Evolutionary conservation across 2,888 invertebrate species (phyloP).

Genomic region (Pristionchus japonicus): DNA sequence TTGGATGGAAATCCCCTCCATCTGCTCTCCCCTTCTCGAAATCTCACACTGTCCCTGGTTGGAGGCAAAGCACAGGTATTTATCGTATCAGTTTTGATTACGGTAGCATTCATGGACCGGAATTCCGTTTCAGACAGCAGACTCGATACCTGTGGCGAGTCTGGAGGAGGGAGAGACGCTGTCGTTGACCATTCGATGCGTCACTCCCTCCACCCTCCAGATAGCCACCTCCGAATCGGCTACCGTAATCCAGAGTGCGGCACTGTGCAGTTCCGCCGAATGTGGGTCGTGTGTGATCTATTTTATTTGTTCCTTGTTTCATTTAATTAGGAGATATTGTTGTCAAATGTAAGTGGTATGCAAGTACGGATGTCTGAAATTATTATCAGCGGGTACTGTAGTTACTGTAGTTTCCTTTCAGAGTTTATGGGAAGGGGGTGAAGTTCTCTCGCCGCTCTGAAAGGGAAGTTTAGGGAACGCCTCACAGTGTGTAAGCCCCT

Average conservation of each 20-base stretch:
- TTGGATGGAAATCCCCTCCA: slow-evolving; percentile 49
- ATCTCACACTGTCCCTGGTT: slow-evolving; percentile 55
- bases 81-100: not conserved
- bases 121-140: slow-evolving; percentile 2
- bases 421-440: not conserved
- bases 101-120: not conserved
- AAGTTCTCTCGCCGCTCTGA: not conserved
- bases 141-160: slow-evolving; percentile 30
- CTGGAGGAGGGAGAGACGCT: slow-evolving; percentile 45
- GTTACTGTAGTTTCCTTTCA: not conserved
- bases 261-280: slow-evolving; percentile 34
- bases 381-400: not conserved
- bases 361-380: too few species aligned
- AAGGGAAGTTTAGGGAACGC: slow-evolving; percentile 28
- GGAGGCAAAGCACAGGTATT: slow-evolving; percentile 48
- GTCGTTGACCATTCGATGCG: slow-evolving; percentile 40
- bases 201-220: slow-evolving; percentile 42
- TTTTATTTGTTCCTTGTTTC: not conserved
- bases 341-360: not conserved
- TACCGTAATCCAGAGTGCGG: slow-evolving; percentile 29
- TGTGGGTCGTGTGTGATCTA: slow-evolving; percentile 30
- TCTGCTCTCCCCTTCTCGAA: slow-evolving; percentile 56
- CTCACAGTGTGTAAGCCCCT: slow-evolving; percentile 12
- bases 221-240: slow-evolving; percentile 43
- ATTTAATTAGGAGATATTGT: too few species aligned